These are phyloP conservation scores for Podarcis cretensis DNA, from an alignment of 2,113 vertebrate genomes.

Conservation along the genomic window DNA sequence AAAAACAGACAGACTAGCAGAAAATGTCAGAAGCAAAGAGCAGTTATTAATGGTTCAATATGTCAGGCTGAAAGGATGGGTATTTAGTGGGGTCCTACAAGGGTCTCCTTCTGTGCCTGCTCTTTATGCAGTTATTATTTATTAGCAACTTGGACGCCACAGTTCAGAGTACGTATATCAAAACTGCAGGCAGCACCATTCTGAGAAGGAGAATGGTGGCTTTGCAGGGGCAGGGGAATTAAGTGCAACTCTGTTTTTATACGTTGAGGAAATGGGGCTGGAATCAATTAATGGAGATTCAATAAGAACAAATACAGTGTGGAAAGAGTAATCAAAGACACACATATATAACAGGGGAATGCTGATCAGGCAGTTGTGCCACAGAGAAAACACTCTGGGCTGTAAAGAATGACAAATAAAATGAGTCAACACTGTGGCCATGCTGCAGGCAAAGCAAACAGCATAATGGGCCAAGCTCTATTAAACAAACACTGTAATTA, in stretches of 20 bases:
- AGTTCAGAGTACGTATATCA: slow-evolving; percentile 31
- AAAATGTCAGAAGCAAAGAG: slow-evolving; percentile 5
- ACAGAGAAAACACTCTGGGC: slow-evolving; percentile 27
- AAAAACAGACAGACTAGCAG: background rate
- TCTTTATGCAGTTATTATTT: background rate
- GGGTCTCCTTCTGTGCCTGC: background rate
- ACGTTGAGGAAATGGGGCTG: rapidly evolving
- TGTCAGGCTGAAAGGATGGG: background rate
- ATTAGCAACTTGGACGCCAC: background rate
- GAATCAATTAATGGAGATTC: background rate
- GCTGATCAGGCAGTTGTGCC: slow-evolving; percentile 59
- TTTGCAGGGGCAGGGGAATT: background rate
- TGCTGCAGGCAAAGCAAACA: slow-evolving; percentile 51
- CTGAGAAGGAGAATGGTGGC: rapidly evolving
- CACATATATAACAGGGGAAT: slow-evolving; percentile 59
- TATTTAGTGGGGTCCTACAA: slow-evolving; percentile 15
- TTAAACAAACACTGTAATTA: slow-evolving; percentile 61
- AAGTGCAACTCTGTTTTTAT: rapidly evolving
- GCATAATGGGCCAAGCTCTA: slow-evolving; percentile 43
- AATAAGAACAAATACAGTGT: slow-evolving; percentile 6
- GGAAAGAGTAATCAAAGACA: slow-evolving; percentile 64
- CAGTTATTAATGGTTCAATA: background rate
- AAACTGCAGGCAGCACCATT: background rate
- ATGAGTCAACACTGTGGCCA: slow-evolving; percentile 50
- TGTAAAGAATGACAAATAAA: slow-evolving; percentile 53